Evolutionary conservation across 2,888 invertebrate genomes (phyloP).

Genomic region (Cheilosia scutellata): DNA sequence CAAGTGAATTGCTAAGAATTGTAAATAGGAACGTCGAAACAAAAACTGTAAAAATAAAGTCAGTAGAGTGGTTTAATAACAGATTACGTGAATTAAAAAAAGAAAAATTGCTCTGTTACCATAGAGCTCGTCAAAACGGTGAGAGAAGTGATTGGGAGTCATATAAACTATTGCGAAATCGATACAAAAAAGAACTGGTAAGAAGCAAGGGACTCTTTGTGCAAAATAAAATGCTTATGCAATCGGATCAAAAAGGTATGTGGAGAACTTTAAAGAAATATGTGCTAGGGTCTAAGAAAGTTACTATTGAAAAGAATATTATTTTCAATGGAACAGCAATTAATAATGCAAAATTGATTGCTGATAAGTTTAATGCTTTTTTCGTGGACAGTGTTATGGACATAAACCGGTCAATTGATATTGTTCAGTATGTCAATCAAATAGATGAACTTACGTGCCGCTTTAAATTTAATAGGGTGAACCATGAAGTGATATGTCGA

Average conservation of each 20-base stretch:
- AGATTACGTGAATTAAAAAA: neutral
- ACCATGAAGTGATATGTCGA: neutral
- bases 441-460: neutral
- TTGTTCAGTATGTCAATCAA: neutral
- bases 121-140: neutral
- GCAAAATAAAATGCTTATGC: neutral
- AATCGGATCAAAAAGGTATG: neutral
- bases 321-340: neutral
- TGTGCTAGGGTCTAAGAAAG: neutral
- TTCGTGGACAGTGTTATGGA: neutral
- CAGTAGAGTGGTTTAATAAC: neutral
- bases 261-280: neutral
- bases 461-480: neutral
- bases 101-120: no score
- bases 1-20: no score
- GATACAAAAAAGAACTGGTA: neutral
- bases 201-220: neutral
- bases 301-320: neutral
- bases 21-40: no score
- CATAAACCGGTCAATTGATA: neutral
- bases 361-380: neutral
- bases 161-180: neutral
- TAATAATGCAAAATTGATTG: neutral
- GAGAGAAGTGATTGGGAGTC: slow-evolving; percentile 5
- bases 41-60: no score